Conservation (phyloP, 2,888 invertebrate species). For the Stictocephala bisonia region DNA sequence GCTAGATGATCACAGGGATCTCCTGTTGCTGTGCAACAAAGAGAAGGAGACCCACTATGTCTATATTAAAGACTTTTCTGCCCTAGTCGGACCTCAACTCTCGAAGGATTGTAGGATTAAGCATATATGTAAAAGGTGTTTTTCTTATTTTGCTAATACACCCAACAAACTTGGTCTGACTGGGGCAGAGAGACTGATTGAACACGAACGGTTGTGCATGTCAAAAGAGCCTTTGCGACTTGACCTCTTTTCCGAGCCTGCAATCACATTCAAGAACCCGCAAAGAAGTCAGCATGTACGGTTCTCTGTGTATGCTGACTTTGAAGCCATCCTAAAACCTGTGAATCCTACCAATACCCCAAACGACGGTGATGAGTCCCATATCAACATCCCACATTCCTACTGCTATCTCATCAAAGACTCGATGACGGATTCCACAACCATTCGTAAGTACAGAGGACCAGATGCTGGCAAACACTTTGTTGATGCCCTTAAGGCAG, state of each 20-base stretch:
- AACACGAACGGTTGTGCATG: no score
- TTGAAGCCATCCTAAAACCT: no score
- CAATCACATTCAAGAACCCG: no score
- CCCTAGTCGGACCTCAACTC: neutral
- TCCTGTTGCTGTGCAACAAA: neutral
- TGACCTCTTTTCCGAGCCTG: no score
- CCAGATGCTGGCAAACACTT: conserved; percentile 2
- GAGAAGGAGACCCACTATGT: neutral
- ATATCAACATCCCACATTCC: neutral
- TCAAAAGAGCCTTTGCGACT: no score
- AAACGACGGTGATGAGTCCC: no score
- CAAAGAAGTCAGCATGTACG: no score
- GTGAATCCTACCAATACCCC: neutral
- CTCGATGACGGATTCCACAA: neutral
- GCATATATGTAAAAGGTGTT: conserved; percentile 19
- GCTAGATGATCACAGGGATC: neutral
- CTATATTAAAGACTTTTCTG: neutral
- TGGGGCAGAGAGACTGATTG: no score
- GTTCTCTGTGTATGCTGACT: no score
- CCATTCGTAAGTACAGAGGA: neutral
- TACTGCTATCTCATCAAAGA: neutral
- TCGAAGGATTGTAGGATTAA: neutral
- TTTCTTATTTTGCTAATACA: no score
- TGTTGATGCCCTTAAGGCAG: neutral
- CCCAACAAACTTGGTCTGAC: no score